Evolutionary conservation across 2,113 vertebrate genomes (phyloP).

Genomic region (Brachypodius melanocephalos): DNA sequence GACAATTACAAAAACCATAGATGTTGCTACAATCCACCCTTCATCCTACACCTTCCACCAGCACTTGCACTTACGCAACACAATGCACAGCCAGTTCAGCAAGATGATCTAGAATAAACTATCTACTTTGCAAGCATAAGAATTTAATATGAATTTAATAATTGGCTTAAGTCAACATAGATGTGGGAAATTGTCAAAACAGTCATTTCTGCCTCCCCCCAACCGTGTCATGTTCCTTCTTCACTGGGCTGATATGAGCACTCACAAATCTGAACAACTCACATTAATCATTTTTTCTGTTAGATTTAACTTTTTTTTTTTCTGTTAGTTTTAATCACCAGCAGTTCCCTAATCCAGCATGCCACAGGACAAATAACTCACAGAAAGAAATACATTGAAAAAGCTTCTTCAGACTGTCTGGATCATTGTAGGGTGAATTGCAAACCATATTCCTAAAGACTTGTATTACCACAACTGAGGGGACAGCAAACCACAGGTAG

Average conservation of each 20-base stretch:
- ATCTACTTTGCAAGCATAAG: background rate
- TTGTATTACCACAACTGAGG: background rate
- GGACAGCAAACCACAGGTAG: background rate
- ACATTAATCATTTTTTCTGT: background rate
- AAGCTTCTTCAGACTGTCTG: background rate
- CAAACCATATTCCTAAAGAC: background rate
- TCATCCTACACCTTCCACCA: background rate
- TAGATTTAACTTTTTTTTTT: too few species aligned
- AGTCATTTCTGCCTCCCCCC: background rate
- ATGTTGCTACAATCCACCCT: background rate
- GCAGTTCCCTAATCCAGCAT: background rate
- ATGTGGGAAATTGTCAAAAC: background rate
- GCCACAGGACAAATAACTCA: background rate
- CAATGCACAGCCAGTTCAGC: background rate
- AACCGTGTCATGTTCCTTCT: background rate
- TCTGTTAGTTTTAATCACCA: background rate
- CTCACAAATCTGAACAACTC: background rate
- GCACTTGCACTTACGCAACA: background rate
- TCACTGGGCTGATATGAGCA: background rate
- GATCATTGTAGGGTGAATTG: background rate
- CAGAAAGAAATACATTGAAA: background rate
- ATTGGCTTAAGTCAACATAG: background rate
- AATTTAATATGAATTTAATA: background rate
- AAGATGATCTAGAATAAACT: background rate
- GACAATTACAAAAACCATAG: background rate